Conservation (phyloP, 2,113 vertebrate species). For the Aepyceros melampus region DNA sequence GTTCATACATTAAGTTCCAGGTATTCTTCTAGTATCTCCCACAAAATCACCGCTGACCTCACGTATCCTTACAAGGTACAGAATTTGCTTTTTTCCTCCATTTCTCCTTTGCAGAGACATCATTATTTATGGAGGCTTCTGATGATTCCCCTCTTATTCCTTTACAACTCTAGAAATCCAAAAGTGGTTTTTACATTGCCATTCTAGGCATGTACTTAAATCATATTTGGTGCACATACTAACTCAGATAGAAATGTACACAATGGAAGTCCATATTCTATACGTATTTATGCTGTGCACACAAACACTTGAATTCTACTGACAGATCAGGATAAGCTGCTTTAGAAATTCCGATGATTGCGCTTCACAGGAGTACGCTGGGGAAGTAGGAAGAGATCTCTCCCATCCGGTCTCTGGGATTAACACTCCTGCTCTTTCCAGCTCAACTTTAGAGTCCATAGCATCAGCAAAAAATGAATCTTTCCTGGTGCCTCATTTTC, state of each 20-base stretch:
- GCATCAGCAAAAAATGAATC: neutral
- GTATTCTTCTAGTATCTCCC: neutral
- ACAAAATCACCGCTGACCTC: neutral
- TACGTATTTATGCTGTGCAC: neutral
- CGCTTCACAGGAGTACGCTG: neutral
- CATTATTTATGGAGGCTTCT: neutral
- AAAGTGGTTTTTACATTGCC: neutral
- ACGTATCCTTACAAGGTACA: neutral
- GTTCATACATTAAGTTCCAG: neutral
- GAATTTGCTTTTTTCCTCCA: neutral
- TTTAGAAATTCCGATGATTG: neutral
- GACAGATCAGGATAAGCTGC: neutral
- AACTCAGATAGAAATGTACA: neutral
- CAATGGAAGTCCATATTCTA: neutral
- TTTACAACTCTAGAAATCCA: neutral
- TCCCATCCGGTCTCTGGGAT: conserved; percentile 26
- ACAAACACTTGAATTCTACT: neutral
- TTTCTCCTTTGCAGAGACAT: neutral
- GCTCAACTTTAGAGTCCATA: neutral
- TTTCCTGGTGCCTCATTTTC: conserved; percentile 44
- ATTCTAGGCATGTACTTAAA: neutral
- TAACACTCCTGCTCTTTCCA: conserved; percentile 16
- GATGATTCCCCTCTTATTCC: neutral
- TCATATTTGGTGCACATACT: neutral
- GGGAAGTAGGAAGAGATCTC: neutral